These are phyloP conservation scores for Leiothrix lutea DNA, from an alignment of 2,113 vertebrate species.

Conservation along the genomic window DNA sequence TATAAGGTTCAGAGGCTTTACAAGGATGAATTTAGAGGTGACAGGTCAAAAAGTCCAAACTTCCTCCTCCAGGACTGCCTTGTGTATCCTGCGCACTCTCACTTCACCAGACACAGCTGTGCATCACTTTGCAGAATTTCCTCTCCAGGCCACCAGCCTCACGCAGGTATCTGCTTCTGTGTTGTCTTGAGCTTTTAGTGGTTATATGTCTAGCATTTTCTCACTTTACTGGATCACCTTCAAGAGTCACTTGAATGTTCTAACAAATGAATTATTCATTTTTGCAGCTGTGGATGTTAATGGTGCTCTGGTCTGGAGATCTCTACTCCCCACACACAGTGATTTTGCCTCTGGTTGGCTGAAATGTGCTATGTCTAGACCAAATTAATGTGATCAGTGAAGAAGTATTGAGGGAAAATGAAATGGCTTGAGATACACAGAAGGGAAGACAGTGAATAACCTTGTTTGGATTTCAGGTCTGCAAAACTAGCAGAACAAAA, in stretches of 20 bases:
- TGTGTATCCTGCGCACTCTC: too few species aligned
- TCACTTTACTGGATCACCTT: neutral
- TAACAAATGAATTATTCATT: neutral
- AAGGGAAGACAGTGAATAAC: neutral
- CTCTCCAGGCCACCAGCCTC: neutral
- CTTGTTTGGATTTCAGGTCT: neutral
- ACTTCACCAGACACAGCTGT: rapidly evolving
- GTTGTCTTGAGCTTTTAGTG: neutral
- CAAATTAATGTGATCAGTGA: neutral
- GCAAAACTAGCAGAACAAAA: neutral
- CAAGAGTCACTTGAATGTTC: neutral
- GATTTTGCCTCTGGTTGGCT: neutral
- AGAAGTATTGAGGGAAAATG: neutral
- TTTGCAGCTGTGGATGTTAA: neutral
- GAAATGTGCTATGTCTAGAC: neutral
- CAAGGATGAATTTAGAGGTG: neutral
- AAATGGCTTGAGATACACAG: neutral
- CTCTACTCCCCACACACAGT: neutral
- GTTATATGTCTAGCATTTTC: neutral
- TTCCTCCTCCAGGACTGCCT: neutral
- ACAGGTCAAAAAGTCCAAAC: neutral
- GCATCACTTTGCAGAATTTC: neutral
- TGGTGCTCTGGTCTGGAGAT: neutral
- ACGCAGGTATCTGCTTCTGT: neutral
- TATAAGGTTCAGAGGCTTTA: neutral